These are phyloP conservation scores for Epizoanthus stellaris DNA, from an alignment of 92 coral and sea anemone species.

Conservation along the genomic window DNA sequence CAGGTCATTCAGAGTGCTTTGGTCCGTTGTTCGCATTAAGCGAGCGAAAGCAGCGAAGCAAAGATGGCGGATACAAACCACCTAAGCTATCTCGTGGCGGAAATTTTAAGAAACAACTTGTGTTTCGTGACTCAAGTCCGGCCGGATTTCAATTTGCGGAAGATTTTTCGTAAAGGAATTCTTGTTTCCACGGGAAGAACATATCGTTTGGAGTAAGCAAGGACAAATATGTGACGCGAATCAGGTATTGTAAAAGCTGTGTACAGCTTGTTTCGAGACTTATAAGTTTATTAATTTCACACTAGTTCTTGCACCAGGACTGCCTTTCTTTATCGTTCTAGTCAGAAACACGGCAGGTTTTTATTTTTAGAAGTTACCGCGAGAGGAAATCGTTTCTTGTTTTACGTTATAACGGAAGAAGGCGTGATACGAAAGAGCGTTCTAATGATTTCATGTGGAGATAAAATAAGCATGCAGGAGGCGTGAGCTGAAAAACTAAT, in stretches of 20 bases:
- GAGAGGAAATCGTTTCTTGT: slow-evolving; percentile 44
- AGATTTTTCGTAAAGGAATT: background rate
- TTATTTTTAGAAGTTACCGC: slow-evolving; percentile 44
- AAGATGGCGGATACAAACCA: background rate
- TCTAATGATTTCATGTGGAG: slow-evolving; percentile 58
- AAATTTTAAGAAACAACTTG: slow-evolving; percentile 13
- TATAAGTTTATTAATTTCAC: background rate
- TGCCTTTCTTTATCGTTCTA: background rate
- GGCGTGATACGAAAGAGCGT: slow-evolving; percentile 66
- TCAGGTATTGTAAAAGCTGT: slow-evolving; percentile 31
- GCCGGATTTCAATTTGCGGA: background rate
- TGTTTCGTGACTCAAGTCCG: slow-evolving; percentile 16
- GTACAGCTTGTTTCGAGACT: background rate
- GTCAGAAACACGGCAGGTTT: slow-evolving; percentile 12
- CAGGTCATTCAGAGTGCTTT: slow-evolving; percentile 11
- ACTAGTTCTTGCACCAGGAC: background rate
- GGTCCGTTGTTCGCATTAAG: background rate
- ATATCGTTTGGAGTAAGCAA: slow-evolving; percentile 15
- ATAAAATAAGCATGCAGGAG: slow-evolving; percentile 48
- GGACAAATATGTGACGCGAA: background rate
- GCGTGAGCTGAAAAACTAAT: slow-evolving; percentile 87
- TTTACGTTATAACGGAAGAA: slow-evolving; percentile 78
- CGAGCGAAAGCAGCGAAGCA: background rate
- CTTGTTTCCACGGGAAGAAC: slow-evolving; percentile 13
- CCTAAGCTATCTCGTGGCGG: slow-evolving; percentile 1